These are phyloP conservation scores for Pseudococcus longispinus DNA, from an alignment of 2,888 invertebrate genomes.

Conservation along the genomic window DNA sequence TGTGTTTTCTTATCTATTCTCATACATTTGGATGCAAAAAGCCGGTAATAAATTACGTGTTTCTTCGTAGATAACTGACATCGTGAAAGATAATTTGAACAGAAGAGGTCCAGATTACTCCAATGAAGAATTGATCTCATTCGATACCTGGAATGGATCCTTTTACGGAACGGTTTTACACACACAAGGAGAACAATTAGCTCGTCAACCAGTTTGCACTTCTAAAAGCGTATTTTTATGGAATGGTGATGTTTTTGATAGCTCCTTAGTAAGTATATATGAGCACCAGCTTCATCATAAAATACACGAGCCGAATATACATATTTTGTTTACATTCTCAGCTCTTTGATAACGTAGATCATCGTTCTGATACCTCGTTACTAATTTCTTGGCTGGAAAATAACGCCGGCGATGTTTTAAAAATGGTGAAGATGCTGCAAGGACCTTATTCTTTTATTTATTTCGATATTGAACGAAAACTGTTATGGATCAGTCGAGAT, in stretches of 20 bases:
- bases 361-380: conserved; percentile 58
- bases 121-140: neutral
- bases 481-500: conserved; percentile 84
- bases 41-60: neutral
- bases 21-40: neutral
- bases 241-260: conserved; percentile 88
- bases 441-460: conserved; percentile 89
- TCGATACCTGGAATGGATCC: conserved; percentile 56
- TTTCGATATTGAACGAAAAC: conserved; percentile 67
- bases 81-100: neutral
- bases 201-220: conserved; percentile 73
- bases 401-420: conserved; percentile 52
- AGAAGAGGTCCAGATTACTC: conserved; percentile 58
- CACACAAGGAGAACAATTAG: conserved; percentile 76
- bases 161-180: conserved; percentile 74
- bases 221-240: conserved; percentile 73
- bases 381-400: conserved; percentile 51
- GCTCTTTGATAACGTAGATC: conserved; percentile 33
- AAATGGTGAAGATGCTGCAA: conserved; percentile 67
- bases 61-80: neutral
- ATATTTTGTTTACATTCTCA: neutral
- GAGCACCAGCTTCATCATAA: neutral
- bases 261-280: conserved; percentile 62
- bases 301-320: neutral
- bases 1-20: neutral